phyloP scores from a whole-genome alignment of 2,113 vertebrate species.

The Datnioides undecimradiatus region DNA sequence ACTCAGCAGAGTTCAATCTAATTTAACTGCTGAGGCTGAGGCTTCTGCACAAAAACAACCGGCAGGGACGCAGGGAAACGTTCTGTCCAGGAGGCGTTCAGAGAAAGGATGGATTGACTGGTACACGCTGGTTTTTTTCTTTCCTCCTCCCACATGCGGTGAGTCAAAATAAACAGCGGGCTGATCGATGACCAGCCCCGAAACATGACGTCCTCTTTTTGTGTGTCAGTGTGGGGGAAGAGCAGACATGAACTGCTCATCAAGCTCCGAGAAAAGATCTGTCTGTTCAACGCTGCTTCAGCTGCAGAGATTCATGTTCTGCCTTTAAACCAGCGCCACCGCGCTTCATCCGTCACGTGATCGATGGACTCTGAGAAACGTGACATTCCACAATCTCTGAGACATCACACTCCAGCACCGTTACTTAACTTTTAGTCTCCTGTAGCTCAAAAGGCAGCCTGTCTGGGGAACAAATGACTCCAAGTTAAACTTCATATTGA shows the following conservation, averaged over 20 bases:
- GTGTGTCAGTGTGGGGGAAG: conserved; percentile 49
- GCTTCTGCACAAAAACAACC: background rate
- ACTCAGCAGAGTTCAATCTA: too few species aligned
- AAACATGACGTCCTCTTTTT: conserved; percentile 32
- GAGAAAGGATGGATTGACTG: background rate
- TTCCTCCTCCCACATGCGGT: conserved; percentile 45
- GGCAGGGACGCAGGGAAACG: background rate
- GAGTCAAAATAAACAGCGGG: conserved; percentile 42
- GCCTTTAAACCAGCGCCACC: background rate
- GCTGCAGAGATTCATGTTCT: background rate
- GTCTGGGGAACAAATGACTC: too few species aligned
- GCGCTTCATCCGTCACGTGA: background rate
- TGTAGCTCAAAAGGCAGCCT: too few species aligned
- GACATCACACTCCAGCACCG: background rate
- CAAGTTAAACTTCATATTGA: too few species aligned
- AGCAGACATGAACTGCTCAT: conserved; percentile 1
- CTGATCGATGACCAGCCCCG: conserved; percentile 20
- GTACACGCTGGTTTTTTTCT: background rate
- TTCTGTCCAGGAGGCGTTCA: background rate
- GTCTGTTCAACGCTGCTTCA: background rate
- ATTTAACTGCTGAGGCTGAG: too few species aligned
- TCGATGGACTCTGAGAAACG: background rate
- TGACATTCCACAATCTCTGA: background rate
- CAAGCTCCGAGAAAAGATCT: conserved; percentile 11
- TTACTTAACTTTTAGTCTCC: too few species aligned